A percentile compares a stretch with the other conserved stretches of the same genome.
Conservation (phyloP, 2,888 invertebrate species). For the Cryptocephalus primarius region DNA sequence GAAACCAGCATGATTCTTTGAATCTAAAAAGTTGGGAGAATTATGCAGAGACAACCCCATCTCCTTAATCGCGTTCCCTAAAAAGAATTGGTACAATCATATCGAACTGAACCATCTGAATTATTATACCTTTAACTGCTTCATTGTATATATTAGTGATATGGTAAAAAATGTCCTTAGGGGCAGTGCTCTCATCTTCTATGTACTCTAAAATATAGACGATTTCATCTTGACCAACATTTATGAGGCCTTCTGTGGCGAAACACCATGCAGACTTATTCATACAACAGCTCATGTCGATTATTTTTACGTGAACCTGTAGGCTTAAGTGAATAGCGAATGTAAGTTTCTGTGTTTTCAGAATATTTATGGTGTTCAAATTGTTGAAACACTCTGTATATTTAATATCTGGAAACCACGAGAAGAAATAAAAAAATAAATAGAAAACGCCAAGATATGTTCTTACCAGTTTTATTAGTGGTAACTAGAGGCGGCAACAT, state of each 20-base stretch:
- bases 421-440: background rate
- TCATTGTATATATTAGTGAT: constrained; percentile 61
- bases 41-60: constrained; percentile 56
- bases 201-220: constrained; percentile 60
- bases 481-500: constrained; percentile 46
- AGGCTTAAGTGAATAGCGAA: constrained; percentile 69
- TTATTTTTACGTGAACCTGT: constrained; percentile 60
- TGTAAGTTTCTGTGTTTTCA: constrained; percentile 51
- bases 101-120: background rate
- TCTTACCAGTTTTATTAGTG: constrained; percentile 40
- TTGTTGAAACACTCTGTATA: constrained; percentile 46
- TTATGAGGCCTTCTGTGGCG: constrained; percentile 63
- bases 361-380: constrained; percentile 43
- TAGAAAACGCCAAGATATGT: background rate
- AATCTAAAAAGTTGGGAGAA: constrained; percentile 50
- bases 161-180: constrained; percentile 65
- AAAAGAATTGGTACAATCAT: background rate
- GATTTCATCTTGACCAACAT: constrained; percentile 75
- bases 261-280: constrained; percentile 66
- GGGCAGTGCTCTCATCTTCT: constrained; percentile 49
- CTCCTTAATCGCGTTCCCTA: constrained; percentile 60
- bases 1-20: constrained; percentile 68
- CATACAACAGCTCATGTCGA: constrained; percentile 44
- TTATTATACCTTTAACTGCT: constrained; percentile 45
- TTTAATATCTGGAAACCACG: constrained; percentile 37